Base-by-base conservation (phyloP, 2,888 invertebrate species). In the Meghimatium bilineatum region DNA sequence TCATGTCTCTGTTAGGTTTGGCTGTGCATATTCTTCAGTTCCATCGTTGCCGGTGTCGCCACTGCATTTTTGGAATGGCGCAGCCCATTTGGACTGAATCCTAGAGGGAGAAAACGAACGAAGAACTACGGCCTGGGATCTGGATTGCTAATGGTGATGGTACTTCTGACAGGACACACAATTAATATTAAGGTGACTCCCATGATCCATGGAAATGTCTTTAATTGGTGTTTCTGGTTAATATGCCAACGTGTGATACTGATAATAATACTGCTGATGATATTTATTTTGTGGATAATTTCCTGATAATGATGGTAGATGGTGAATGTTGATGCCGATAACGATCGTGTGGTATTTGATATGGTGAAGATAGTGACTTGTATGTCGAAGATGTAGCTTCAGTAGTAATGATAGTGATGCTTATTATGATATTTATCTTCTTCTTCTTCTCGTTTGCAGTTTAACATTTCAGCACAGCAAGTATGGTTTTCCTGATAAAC, bases 51-150 rank as follows among this genome's bases (percentile, higher is more conserved):
- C 76, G 97, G 97, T 12, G 95, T 97, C 89, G 97, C 97, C 44
- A 97, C 97, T 2, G 97, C 97, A 23, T 95, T 97, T 88, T 97
- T 97, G 94, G 97, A 98, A 94, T 98, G 97, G 97, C 94, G 97
- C 89, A 97, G 97, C 88, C 97, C 98, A 2, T 97, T 97, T 92
- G 97, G 97, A 1, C 94, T 98, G 87, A 97, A 97, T 94, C 97
- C 97, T 60, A 97, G 97, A 97, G 97, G 97, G 29, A 94, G 97
- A 56, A 97, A 97, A 93, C 95, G 97, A 89, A 97, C 97, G 90
- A 97, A 97, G 94, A 97, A 97, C 94, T 98, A 97, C 93, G 97
- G 97, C 89, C 96, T 97, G 94, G 97, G 96, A 10, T 95, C 96
- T 26, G 97, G 97, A 52, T 95, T 97, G 66, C 97, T 97, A 96